Percentiles rank a stretch among this genome's conserved stretches.
phyloP scores from a whole-genome alignment of 2,888 invertebrate genomes.

The Conomelus anceps region DNA sequence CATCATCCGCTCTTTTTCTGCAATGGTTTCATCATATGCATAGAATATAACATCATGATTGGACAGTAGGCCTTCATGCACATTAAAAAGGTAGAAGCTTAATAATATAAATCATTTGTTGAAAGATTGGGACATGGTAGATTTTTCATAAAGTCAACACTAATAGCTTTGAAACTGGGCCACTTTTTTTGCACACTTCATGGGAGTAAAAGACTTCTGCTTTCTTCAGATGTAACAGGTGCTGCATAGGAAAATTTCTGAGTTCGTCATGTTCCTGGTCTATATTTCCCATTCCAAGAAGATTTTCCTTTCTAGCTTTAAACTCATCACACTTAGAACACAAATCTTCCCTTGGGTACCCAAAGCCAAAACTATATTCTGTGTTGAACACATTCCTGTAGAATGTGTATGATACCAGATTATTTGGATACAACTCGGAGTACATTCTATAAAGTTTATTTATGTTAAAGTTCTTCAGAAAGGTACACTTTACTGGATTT shows the following conservation, averaged over 20 bases:
- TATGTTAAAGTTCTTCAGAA: conserved; percentile 9
- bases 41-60: conserved; percentile 8
- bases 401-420: conserved; percentile 6
- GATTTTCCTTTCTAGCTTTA: neutral
- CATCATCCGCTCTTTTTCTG: too few relatives aligned
- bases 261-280: neutral
- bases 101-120: neutral
- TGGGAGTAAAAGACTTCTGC: neutral
- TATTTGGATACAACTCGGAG: conserved; percentile 3
- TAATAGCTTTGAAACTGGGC: neutral
- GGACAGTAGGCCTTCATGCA: conserved; percentile 7
- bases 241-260: neutral
- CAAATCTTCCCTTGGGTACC: conserved; percentile 10
- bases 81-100: conserved; percentile 1
- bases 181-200: neutral
- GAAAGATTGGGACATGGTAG: neutral
- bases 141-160: conserved; percentile 14
- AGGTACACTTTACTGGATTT: conserved; percentile 13
- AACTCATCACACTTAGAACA: conserved; percentile 7
- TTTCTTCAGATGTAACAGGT: neutral
- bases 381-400: conserved; percentile 10
- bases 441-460: conserved; percentile 10
- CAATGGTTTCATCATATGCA: conserved; percentile 2
- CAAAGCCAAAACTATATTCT: conserved; percentile 10
- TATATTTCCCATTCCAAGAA: neutral